Conservation (phyloP, 2,888 invertebrate species). For the Charanyca ferruginea region DNA sequence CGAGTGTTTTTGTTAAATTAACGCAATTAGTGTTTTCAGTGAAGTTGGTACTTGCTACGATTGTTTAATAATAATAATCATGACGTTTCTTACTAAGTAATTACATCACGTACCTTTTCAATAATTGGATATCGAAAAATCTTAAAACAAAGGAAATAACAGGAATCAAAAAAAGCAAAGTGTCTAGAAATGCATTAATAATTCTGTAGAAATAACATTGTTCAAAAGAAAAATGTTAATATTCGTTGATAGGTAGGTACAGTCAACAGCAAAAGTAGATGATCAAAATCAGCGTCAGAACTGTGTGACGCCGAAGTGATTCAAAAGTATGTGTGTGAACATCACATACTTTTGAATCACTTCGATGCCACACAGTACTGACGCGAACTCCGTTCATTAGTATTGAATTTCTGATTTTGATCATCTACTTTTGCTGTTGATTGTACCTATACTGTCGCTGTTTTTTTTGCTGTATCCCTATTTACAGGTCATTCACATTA, state of each 20-base stretch:
- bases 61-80: constrained; percentile 21
- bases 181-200: constrained; percentile 2
- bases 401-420: no score
- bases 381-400: no score
- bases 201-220: constrained; percentile 1
- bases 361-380: no score
- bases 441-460: no score
- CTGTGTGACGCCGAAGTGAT: no score
- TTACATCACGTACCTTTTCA: constrained; percentile 13
- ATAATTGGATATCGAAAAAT: constrained; percentile 7
- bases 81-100: constrained; percentile 4
- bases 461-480: constrained; percentile 14
- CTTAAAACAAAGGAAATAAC: constrained; percentile 11
- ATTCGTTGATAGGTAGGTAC: no score
- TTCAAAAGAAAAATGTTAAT: constrained; percentile 13
- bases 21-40: constrained; percentile 47
- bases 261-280: no score
- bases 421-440: no score
- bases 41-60: constrained; percentile 13
- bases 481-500: constrained; percentile 24
- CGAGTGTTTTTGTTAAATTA: constrained; percentile 51
- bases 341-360: no score
- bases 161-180: constrained; percentile 9
- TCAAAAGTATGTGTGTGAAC: no score
- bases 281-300: no score